Evolutionary conservation across 2,888 invertebrate genomes (phyloP).

Genomic region (Archips crataeganus): DNA sequence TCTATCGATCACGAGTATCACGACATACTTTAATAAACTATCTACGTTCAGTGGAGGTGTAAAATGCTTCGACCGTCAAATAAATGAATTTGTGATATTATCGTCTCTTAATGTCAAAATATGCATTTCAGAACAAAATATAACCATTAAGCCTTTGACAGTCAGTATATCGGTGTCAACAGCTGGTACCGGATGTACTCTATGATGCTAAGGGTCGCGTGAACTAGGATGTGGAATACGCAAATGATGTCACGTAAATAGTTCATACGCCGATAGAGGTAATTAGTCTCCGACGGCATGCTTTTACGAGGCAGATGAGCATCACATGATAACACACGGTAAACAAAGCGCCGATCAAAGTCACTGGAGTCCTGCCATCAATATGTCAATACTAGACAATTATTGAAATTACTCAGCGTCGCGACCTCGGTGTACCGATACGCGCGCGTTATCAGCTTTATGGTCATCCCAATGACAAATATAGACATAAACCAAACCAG

Average conservation of each 20-base stretch:
- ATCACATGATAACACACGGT: conserved; percentile 35
- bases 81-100: too few species aligned
- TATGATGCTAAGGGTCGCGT: conserved; percentile 23
- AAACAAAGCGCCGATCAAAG: conserved; percentile 36
- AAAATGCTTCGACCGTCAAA: too few species aligned
- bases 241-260: conserved; percentile 33
- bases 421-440: conserved; percentile 7
- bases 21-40: too few species aligned
- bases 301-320: conserved; percentile 29
- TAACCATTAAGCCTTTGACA: too few species aligned
- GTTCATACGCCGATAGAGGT: conserved; percentile 26
- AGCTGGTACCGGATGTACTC: not conserved
- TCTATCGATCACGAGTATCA: too few species aligned
- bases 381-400: conserved; percentile 23
- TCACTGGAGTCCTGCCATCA: conserved; percentile 17
- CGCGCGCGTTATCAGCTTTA: conserved; percentile 10
- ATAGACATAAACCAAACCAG: not conserved
- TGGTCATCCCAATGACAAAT: conserved; percentile 24
- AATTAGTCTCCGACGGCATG: conserved; percentile 31
- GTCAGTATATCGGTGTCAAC: too few species aligned
- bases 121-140: too few species aligned
- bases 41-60: too few species aligned
- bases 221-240: conserved; percentile 29
- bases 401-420: conserved; percentile 13
- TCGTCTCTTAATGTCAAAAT: too few species aligned